Evolutionary conservation across 2,888 invertebrate genomes (phyloP), one percentile per base, ranked within the genome.

Genomic region (Julus scanicus): DNA sequence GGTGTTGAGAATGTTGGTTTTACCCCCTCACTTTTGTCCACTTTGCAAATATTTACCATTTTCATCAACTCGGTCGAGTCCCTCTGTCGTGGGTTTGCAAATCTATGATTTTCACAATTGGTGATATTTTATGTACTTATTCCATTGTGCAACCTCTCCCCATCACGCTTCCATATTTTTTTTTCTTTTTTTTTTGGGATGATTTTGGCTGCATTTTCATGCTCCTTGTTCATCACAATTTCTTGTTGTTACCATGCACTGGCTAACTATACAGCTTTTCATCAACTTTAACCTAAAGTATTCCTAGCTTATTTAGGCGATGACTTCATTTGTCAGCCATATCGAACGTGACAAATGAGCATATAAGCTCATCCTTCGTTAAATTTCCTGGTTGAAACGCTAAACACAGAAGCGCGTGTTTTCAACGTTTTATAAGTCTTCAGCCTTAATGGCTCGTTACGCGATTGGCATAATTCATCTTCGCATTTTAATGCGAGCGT

Each of bases 11-110:
- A 80, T 80, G 80, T 80, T 80, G 80, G 37, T 80, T 80, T 29
- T 80, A 15, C 37, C 80, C 71, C 80, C 80, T 29, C 57, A 80
- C 80, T 80, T 80, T 80, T 80, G 80, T 80, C 80, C 80, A 80
- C 80, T 80, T 37, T 80, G 80, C 80, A 80, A 80, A 80, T 37
- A 39, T 80, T 80, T 37, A 39, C 37, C 37, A 11, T 29, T 80
- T 80, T 80, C 37, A 37, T 37, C 37, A 37, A 80, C 9, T 37
- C 2, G 13, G 37, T 29, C 15, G 80, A 37, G 80, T 8, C 63
- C 63, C 63, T 63, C n/a, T 63, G n/a, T 44, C 44, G 44, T 44
- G 44, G 44, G 44, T 44, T 44, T 17, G 9, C 9, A 44, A 44
- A 44, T 8, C 44, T 44, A 8, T 44, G 5, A 44, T 44, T 44